Base-by-base conservation (phyloP, 2,797 vertebrate genomes). In the Aeoliscus strigatus region DNA sequence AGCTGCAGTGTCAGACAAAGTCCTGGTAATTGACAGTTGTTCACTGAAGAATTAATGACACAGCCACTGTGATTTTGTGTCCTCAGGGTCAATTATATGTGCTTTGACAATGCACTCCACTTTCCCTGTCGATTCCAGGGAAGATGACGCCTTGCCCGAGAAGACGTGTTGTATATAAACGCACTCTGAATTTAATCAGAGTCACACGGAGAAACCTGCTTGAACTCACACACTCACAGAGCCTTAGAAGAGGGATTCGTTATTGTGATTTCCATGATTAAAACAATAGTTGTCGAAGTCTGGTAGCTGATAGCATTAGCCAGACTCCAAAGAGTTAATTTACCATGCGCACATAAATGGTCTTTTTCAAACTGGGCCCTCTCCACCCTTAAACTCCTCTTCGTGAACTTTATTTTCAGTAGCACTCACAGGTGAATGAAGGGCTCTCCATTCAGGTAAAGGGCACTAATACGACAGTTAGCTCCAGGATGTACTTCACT, bases 11-110 rank as follows among this genome's bases (percentile, higher is more conserved):
- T 75, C 66, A 61, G 51, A 35, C 49, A 2, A 61, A 71, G 30
- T 37, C 17, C 35, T 37, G 38, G 63, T 75, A 80, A 83, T 79
- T 75, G 70, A 73, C 74, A 61, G 66, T 65, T 57, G 56, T 77
- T 76, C 78, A 83, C 82, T 80, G 80, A 83, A 83, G 69, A 65
- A 68, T 68, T 81, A 63, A 82, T 77, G 66, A 66, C 66, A 55
- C 58, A 50, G 53, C 43, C 45, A 60, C 45, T 45, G 59, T 50
- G 69, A 80, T 70, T 69, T 64, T 46, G n/a, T 36, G 51, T 77
- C 55, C 75, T 77, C 63, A 29, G 45, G 73, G 74, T 81, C 77
- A 76, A 72, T 83, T 83, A 76, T 76, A 74, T 58, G 49, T 32
- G 28, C 57, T 60, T 65, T 66, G 60, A 70, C 67, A 54, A 59